Conservation (phyloP, 2,797 vertebrate genomes). For the Zenarchopterus dispar region DNA sequence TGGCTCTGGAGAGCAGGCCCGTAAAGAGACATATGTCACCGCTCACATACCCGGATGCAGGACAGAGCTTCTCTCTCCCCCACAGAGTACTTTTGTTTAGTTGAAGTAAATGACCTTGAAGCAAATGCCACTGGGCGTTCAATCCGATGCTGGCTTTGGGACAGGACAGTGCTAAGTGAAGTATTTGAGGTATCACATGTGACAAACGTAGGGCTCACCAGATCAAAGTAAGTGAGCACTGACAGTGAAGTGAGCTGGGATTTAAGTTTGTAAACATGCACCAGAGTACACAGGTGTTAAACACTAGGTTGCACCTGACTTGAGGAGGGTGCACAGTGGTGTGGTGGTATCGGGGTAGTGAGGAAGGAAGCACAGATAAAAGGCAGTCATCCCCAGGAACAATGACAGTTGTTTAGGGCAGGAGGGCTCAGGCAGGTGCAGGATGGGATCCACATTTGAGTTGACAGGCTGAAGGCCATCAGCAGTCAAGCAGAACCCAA, state of each 20-base stretch:
- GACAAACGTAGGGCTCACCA: background rate
- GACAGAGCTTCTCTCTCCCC: background rate
- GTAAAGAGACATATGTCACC: background rate
- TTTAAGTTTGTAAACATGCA: background rate
- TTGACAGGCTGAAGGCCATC: background rate
- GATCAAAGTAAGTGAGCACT: background rate
- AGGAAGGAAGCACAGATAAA: background rate
- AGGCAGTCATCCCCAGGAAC: background rate
- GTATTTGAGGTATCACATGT: background rate
- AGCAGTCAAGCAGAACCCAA: background rate
- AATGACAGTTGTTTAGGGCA: background rate
- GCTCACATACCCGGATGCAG: background rate
- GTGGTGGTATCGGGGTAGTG: background rate
- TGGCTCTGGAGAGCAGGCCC: background rate
- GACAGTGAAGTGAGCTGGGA: background rate
- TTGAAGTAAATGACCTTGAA: background rate
- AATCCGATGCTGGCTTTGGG: background rate
- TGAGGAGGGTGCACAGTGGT: background rate
- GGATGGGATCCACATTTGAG: background rate
- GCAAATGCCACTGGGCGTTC: background rate
- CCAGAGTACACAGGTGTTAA: background rate
- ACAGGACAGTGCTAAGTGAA: background rate
- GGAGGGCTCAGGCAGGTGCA: conserved; percentile 12
- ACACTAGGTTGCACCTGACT: background rate
- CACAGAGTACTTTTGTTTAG: background rate